Conservation (phyloP, 2,113 vertebrate genomes). For the Oplegnathus fasciatus region DNA sequence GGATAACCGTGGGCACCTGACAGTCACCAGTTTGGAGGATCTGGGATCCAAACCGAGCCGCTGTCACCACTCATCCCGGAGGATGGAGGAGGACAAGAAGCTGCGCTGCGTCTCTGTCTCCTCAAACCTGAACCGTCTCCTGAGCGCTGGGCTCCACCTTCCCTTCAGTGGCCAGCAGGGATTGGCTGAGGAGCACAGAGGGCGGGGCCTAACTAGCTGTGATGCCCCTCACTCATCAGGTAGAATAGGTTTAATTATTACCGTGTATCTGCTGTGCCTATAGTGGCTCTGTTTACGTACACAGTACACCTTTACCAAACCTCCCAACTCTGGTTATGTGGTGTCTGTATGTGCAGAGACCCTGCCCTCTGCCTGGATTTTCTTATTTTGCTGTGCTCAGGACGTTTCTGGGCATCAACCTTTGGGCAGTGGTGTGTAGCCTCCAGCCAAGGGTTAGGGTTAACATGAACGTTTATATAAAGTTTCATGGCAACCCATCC, state of each 20-base stretch:
- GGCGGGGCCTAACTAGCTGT: background rate
- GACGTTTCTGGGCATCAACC: no score
- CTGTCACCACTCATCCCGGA: background rate
- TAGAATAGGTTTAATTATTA: background rate
- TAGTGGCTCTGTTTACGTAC: no score
- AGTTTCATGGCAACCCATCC: no score
- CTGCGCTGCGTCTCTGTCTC: background rate
- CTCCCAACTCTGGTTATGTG: background rate
- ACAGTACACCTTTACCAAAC: background rate
- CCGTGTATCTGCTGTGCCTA: background rate
- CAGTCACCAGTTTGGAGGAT: background rate
- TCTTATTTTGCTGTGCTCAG: no score
- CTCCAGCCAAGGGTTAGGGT: no score
- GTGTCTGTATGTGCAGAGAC: no score
- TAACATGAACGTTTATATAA: no score
- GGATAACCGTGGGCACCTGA: background rate
- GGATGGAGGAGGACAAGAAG: conserved; percentile 17
- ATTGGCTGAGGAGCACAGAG: background rate
- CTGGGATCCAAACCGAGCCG: background rate
- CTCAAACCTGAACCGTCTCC: conserved; percentile 39
- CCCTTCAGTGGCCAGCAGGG: conserved; percentile 15
- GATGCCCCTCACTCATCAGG: conserved; percentile 15
- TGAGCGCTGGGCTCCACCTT: conserved; percentile 7
- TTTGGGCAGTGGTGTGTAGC: no score
- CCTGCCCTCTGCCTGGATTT: no score